Conservation (phyloP, 2,797 vertebrate species). For the Tinamus major region DNA sequence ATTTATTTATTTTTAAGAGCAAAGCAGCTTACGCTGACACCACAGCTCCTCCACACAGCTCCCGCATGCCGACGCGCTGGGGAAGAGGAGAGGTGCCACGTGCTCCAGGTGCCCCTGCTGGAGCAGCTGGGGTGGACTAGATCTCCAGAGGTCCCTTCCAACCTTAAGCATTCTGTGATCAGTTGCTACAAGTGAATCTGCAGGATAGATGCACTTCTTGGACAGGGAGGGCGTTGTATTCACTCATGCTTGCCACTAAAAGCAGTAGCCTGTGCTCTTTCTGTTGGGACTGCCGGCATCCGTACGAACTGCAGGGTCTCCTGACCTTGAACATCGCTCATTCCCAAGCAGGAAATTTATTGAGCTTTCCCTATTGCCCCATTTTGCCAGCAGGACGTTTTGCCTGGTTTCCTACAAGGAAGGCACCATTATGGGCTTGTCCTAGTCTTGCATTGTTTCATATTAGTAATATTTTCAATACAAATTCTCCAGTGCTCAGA, state of each 20-base stretch:
- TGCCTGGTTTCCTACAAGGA: not conserved
- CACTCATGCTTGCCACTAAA: not conserved
- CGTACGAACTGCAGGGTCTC: not conserved
- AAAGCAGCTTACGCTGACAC: too few species aligned
- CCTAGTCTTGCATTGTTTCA: not conserved
- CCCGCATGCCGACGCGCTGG: not conserved
- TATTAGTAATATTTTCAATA: constrained; percentile 33
- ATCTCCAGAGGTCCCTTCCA: too few species aligned
- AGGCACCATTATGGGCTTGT: not conserved
- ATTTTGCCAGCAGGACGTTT: not conserved
- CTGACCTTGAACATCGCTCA: not conserved
- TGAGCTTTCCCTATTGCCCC: not conserved
- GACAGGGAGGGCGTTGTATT: rapidly evolving
- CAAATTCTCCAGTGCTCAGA: constrained; percentile 34
- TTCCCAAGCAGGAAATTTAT: not conserved
- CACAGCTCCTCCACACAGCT: not conserved
- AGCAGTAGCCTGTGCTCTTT: not conserved
- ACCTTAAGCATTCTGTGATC: too few species aligned
- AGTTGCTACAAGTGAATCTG: not conserved
- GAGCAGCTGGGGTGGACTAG: too few species aligned
- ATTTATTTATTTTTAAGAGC: too few species aligned
- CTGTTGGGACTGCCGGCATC: rapidly evolving
- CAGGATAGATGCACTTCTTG: not conserved
- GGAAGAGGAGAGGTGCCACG: too few species aligned
- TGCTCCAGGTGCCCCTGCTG: too few species aligned